Conservation (phyloP, 2,113 vertebrate genomes). For the Lepidothrix coronata region DNA sequence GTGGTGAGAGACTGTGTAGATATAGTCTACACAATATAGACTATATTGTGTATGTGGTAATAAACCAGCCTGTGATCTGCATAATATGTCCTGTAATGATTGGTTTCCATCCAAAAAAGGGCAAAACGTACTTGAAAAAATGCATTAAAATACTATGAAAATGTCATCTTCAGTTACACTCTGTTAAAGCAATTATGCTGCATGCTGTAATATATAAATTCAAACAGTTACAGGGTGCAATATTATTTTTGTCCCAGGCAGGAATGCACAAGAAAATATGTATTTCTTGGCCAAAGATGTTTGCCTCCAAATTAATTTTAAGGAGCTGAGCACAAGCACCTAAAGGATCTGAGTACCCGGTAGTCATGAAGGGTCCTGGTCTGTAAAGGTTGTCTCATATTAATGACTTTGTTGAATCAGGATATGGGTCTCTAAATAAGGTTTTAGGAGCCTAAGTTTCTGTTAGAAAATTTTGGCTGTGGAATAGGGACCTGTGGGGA, state of each 20-base stretch:
- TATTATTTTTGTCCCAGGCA: neutral
- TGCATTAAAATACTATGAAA: neutral
- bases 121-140: neutral
- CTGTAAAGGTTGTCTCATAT: neutral
- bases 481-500: neutral
- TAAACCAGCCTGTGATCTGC: neutral
- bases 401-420: neutral
- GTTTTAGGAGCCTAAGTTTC: conserved; percentile 15
- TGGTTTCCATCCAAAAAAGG: neutral
- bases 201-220: neutral
- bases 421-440: neutral
- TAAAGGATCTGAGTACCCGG: neutral
- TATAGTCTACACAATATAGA: neutral
- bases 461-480: neutral
- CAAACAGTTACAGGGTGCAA: neutral
- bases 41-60: neutral
- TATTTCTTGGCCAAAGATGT: neutral
- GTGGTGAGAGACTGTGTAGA: neutral
- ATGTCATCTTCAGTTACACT: neutral
- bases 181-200: neutral
- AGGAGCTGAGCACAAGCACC: neutral
- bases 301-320: neutral
- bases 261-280: neutral
- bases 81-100: neutral
- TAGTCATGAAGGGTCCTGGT: neutral